Base-by-base conservation (phyloP, 1,140 invertebrate genomes). In the Babylonia areolata region DNA sequence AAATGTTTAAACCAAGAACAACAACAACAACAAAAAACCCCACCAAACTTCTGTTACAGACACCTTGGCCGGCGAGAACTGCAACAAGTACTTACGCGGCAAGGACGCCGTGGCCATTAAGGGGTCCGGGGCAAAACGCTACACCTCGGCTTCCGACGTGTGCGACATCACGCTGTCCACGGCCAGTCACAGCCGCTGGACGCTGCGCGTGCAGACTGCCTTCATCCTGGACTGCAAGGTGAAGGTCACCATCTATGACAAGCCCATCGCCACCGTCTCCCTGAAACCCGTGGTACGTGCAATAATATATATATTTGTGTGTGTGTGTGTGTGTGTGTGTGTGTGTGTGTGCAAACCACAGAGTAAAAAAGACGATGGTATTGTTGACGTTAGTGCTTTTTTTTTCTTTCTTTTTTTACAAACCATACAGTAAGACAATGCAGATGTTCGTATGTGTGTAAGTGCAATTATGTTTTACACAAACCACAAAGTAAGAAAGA, bases 161-260 rank as follows among this genome's bases (percentile, higher is more conserved):
- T 87, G 87, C 81, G 87, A 87, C 35, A 69, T 87, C 42, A 87
- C 87, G 15, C 33, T 85, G 79, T 64, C 84, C 23, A 28, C 84
- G 0, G 58, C 84, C 39, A 51, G 69, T 42, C 58, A 71, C 11
- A 40, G 58, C n/a, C 73, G 75, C 23, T 87, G 87, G 87, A 85
- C 85, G 87, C 17, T 87, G 78, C 78, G 79, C 58, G 58, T 87
- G 11, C 83, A 87, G 64, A 84, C 12, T 9, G 84, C 80, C 33
- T 79, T 42, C 79, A 87, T 87, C 51, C 46, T 87, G 75, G 87
- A 87, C 84, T 87, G 87, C 73, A n/a, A 51, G 17, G 87, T 87
- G 69, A 64, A 20, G 20, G 39, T 87, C 46, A 37, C 80, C 9
- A 42, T 87, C 33, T 87, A 73, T 42, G 86, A 87, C 35, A 81